Evolutionary conservation across 2,888 invertebrate genomes (phyloP).

Genomic region (Chirona hameri): DNA sequence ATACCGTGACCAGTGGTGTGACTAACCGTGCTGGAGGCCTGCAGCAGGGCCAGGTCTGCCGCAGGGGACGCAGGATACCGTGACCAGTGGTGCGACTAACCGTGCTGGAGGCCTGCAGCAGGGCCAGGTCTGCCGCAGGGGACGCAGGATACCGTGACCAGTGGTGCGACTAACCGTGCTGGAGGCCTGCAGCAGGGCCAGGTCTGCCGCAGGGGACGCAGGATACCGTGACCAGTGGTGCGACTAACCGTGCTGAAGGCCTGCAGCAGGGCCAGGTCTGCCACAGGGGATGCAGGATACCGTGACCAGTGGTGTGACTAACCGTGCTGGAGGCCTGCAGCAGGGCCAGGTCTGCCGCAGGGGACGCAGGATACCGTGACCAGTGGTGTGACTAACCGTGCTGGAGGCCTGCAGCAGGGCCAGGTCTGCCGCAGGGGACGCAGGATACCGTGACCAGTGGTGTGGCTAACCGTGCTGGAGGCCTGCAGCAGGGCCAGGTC

Average conservation of each 20-base stretch:
- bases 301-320: not conserved
- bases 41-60: not conserved
- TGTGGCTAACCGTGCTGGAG: not conserved
- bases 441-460: not conserved
- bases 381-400: not conserved
- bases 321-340: not conserved
- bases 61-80: not conserved
- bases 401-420: not conserved
- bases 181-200: not conserved
- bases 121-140: not conserved
- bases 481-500: not conserved
- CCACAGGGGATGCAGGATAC: not conserved
- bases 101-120: not conserved
- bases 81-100: not conserved
- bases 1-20: not conserved
- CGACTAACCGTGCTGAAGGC: not conserved
- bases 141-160: not conserved
- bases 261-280: not conserved
- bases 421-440: not conserved
- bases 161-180: not conserved
- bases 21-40: not conserved
- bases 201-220: not conserved
- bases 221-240: not conserved
- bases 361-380: not conserved
- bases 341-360: not conserved